phyloP scores from a whole-genome alignment of 2,797 vertebrate genomes.

The Mus spretus region DNA sequence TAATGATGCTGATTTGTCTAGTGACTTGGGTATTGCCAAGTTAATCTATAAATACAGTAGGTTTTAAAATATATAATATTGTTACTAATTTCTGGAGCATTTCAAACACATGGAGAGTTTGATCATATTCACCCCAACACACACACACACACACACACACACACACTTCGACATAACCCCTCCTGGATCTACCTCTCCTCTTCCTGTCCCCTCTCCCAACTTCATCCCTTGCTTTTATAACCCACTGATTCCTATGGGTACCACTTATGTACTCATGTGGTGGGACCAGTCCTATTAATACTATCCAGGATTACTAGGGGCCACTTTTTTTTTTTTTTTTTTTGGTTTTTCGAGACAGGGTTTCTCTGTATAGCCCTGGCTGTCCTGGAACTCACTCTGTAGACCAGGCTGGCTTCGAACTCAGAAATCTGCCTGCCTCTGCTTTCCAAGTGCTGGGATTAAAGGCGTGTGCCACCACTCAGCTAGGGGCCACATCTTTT shows the following conservation, averaged over 20 bases:
- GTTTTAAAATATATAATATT: neutral
- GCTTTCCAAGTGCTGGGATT: too few species aligned
- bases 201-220: neutral
- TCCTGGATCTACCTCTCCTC: neutral
- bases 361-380: too few species aligned
- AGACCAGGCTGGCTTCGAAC: too few species aligned
- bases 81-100: neutral
- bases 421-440: too few species aligned
- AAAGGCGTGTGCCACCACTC: too few species aligned
- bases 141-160: neutral
- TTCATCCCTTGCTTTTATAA: neutral
- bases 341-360: too few species aligned
- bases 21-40: conserved; percentile 21
- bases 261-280: neutral
- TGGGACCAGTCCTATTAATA: neutral
- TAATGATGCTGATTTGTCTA: neutral
- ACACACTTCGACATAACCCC: neutral
- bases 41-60: conserved; percentile 51
- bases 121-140: neutral
- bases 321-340: neutral
- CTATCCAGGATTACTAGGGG: too few species aligned
- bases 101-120: neutral
- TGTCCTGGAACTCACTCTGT: too few species aligned
- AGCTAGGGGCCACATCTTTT: neutral
- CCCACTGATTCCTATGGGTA: neutral